Evolutionary conservation across 2,888 invertebrate species (phyloP).

Genomic region (Mycalesis mineus): DNA sequence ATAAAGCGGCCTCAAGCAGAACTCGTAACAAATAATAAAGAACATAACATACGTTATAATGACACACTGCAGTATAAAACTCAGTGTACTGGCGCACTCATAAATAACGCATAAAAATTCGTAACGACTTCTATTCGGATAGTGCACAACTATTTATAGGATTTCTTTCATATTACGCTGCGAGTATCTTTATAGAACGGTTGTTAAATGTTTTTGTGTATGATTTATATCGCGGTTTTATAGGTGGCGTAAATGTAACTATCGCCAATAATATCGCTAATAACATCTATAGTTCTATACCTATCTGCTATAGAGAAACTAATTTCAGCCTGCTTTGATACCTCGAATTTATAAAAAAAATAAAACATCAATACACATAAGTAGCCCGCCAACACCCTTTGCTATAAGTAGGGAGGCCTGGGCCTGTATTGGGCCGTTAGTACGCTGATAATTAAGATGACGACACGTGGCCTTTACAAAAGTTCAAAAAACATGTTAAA

Average conservation of each 20-base stretch:
- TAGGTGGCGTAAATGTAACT: slow-evolving; percentile 4
- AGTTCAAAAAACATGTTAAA: no score
- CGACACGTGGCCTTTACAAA: no score
- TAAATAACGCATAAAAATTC: slow-evolving; percentile 28
- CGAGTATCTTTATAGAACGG: slow-evolving; percentile 12
- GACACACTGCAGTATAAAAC: slow-evolving; percentile 22
- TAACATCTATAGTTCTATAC: not conserved
- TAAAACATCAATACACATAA: no score
- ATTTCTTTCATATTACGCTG: slow-evolving; percentile 12
- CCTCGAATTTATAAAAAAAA: no score
- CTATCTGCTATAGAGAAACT: no score
- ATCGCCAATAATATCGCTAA: not conserved
- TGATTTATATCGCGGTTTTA: slow-evolving; percentile 7
- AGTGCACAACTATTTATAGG: slow-evolving; percentile 21
- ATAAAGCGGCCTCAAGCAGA: not conserved
- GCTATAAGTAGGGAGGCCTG: no score
- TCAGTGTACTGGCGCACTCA: slow-evolving; percentile 20
- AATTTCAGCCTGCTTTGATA: no score
- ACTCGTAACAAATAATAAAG: slow-evolving; percentile 10
- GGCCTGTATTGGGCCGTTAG: no score
- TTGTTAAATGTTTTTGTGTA: slow-evolving; percentile 10
- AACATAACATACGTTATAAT: slow-evolving; percentile 21
- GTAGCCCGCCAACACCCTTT: no score
- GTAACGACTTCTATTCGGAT: slow-evolving; percentile 22
- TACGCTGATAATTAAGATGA: no score